A percentile compares a stretch with the other conserved stretches of the same genome.
Evolutionary conservation across 2,113 vertebrate genomes (phyloP).

Genomic region (Ovis canadensis): DNA sequence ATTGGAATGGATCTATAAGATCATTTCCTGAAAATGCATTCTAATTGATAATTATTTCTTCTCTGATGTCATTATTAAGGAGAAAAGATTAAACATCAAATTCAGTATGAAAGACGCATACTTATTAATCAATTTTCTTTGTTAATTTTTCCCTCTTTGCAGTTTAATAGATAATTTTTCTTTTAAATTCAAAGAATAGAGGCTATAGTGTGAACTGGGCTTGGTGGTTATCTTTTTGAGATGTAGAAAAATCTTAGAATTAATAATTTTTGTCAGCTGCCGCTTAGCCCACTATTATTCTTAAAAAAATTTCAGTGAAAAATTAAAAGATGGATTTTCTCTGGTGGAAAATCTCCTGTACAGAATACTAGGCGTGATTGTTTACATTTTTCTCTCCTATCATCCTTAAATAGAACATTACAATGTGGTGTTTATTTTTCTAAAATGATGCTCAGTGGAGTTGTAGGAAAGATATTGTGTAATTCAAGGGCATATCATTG

Average conservation of each 20-base stretch:
- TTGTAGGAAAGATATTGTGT: background rate
- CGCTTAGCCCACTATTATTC: background rate
- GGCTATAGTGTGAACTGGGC: background rate
- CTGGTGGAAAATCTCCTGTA: background rate
- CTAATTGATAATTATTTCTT: background rate
- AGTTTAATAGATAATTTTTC: background rate
- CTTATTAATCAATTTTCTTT: background rate
- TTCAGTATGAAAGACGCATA: background rate
- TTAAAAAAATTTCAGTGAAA: background rate
- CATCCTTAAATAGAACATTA: background rate
- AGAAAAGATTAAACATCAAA: background rate
- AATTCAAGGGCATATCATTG: conserved; percentile 8
- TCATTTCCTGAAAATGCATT: background rate
- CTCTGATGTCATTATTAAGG: background rate
- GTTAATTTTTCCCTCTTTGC: background rate
- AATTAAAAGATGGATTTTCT: background rate
- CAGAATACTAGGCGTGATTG: background rate
- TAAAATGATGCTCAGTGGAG: background rate
- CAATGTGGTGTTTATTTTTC: background rate
- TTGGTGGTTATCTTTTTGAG: background rate
- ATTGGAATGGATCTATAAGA: background rate
- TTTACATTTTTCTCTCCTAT: background rate
- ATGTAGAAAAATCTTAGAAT: background rate
- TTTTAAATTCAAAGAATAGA: background rate
- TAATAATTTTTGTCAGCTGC: background rate